Evolutionary conservation across 2,797 vertebrate species (phyloP), one percentile per base, ranked within the genome.

Genomic region (Jordanella pulchra): DNA sequence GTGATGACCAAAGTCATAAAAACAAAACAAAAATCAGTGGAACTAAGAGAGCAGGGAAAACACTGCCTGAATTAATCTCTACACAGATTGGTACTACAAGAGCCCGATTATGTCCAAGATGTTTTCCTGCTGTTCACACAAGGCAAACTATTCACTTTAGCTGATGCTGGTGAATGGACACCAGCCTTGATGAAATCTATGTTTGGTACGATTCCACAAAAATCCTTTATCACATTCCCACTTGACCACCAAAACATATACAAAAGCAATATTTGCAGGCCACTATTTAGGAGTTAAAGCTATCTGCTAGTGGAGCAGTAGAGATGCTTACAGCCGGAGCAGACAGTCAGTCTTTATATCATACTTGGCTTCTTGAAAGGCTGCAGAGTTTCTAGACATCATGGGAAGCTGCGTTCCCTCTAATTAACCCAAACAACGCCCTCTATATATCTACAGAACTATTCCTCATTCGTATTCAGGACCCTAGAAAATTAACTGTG

Each of bases 371-470:
- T 60, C 77, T 70, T 76, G 58, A 66, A 80, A 72, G 54, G 65
- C 81, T 71, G 60, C 79, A 69, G 78, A 75, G 84, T 82, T 89
- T 86, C 69, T 55, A 55, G 7, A 67, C 73, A 48, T 78, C 79
- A 77, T 76, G 30, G 87, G 84, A 86, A 85, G 67, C 72, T 80
- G 80, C 73, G 73, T 71, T 86, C 76, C 65, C 56, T 17, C 82
- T 86, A 90, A 91, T 91, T 89, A 91, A 86, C 88, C 85, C 84
- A 82, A 87, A 83, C 82, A 88, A 76, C 79, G 56, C 45, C 71
- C 68, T 78, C 79, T 80, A 78, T 87, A 84, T 72, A 74, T 87
- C 80, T 70, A 67, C 63, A 67, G 78, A 81, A 76, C 55, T 86
- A 74, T 77, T 68, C 48, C 75, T 84, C 72, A 89, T 93, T 89